phyloP scores from a whole-genome alignment of 92 coral and sea anemone species.

The Isaurus tuberculatus region DNA sequence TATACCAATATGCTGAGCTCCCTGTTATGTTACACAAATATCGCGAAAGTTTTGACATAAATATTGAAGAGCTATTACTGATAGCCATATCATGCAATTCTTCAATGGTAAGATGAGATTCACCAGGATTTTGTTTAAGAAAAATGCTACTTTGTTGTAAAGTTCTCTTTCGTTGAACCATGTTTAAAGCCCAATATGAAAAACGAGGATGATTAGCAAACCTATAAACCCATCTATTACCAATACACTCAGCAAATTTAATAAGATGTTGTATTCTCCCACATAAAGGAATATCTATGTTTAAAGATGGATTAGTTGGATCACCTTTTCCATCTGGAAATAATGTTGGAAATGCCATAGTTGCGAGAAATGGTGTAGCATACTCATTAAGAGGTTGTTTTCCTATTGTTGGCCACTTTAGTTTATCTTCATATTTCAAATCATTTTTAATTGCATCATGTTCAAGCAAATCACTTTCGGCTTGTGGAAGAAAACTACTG shows the following conservation, averaged over 20 bases:
- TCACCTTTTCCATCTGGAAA: slow-evolving; percentile 16
- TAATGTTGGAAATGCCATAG: slow-evolving; percentile 8
- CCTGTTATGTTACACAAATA: slow-evolving; percentile 31
- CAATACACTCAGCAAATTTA: background rate
- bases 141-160: slow-evolving; percentile 43
- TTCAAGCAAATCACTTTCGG: slow-evolving; percentile 36
- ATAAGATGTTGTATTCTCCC: slow-evolving; percentile 1
- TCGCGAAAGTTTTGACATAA: slow-evolving; percentile 35
- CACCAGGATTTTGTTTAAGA: slow-evolving; percentile 27
- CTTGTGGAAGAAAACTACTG: slow-evolving; percentile 58
- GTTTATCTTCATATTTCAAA: background rate
- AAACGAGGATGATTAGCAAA: slow-evolving; percentile 44
- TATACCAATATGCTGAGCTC: slow-evolving; percentile 16
- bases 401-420: slow-evolving; percentile 4
- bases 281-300: background rate
- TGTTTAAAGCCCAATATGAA: slow-evolving; percentile 25
- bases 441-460: slow-evolving; percentile 24
- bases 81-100: slow-evolving; percentile 35
- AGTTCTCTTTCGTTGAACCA: slow-evolving; percentile 41
- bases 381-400: slow-evolving; percentile 2
- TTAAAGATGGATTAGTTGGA: slow-evolving; percentile 7
- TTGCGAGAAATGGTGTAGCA: background rate
- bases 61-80: slow-evolving; percentile 17
- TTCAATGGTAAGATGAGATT: slow-evolving; percentile 45
- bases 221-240: slow-evolving; percentile 32